These are phyloP conservation scores for Seira musarum DNA, from an alignment of 2,888 invertebrate species.

Conservation along the genomic window DNA sequence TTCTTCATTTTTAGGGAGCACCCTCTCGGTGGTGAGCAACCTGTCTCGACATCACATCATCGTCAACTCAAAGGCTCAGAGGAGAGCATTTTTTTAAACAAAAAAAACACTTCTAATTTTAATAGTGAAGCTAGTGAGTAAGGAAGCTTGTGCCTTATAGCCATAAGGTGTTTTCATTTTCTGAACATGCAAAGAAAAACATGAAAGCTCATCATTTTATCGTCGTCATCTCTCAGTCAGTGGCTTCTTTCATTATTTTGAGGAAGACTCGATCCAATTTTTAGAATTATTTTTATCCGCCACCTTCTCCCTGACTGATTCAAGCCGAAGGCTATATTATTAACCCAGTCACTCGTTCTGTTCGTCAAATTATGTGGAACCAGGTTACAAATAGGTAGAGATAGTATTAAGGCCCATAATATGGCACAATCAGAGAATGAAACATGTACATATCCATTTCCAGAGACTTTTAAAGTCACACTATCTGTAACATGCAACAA, in stretches of 20 bases:
- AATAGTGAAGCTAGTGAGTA: background rate
- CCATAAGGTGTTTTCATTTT: background rate
- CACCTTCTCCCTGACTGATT: conserved; percentile 45
- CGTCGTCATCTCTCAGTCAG: no score
- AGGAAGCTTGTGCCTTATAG: background rate
- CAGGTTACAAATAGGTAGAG: no score
- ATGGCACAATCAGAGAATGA: no score
- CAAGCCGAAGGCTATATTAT: conserved; percentile 37
- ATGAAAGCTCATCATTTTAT: background rate
- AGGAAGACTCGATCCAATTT: conserved; percentile 34
- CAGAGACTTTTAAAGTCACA: no score
- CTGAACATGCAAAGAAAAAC: background rate
- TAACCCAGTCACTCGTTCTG: conserved; percentile 45
- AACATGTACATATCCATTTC: no score
- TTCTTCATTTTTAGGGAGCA: background rate
- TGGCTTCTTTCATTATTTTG: background rate
- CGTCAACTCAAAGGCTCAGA: background rate
- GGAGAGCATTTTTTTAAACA: background rate
- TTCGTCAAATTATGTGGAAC: no score
- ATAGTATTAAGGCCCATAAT: no score
- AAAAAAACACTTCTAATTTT: background rate
- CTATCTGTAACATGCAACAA: no score
- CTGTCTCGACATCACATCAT: background rate
- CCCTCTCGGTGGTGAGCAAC: background rate
- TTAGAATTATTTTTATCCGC: conserved; percentile 34